phyloP scores from a whole-genome alignment of 2,113 vertebrate genomes.

The Coptodon rendalli region DNA sequence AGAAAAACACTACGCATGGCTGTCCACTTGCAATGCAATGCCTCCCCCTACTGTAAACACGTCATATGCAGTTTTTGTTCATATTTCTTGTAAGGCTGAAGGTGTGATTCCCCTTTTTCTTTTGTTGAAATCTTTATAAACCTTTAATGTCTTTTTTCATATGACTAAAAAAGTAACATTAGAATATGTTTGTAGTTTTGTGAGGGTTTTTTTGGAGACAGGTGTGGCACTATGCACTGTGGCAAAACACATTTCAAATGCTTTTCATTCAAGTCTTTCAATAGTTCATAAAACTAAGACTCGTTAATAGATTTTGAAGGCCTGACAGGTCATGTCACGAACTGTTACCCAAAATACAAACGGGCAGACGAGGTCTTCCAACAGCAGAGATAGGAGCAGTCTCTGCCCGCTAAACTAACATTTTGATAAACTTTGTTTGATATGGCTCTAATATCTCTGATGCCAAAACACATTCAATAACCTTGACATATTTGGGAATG shows the following conservation, averaged over 20 bases:
- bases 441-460: not conserved
- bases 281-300: not conserved
- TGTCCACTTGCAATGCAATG: conserved; percentile 14
- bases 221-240: not conserved
- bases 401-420: not conserved
- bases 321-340: not conserved
- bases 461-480: not conserved
- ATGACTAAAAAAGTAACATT: not conserved
- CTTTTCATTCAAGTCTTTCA: not conserved
- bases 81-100: not conserved
- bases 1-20: not conserved
- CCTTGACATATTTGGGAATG: not conserved
- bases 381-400: not conserved
- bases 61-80: not conserved
- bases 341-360: conserved; percentile 21
- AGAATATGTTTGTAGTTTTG: not conserved
- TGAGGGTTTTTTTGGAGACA: accelerated
- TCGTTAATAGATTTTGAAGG: not conserved
- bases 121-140: not conserved
- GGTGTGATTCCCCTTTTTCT: not conserved
- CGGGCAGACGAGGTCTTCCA: not conserved
- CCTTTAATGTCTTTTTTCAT: not conserved
- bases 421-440: not conserved
- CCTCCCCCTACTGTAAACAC: conserved; percentile 30
- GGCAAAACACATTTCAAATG: not conserved